Conservation (phyloP, 2,797 vertebrate genomes). For the Scleropages formosus region DNA sequence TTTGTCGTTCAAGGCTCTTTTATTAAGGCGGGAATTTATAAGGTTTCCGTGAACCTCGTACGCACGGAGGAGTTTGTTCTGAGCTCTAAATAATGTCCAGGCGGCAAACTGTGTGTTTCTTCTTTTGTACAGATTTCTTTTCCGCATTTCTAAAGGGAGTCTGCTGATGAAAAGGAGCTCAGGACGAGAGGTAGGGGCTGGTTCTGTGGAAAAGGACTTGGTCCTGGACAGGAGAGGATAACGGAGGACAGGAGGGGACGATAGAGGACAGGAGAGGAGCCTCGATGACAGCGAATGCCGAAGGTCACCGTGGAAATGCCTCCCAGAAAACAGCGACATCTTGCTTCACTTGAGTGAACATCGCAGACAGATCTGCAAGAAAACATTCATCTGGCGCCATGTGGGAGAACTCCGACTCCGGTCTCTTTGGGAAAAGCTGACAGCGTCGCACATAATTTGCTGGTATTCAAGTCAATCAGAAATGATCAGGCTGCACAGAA, state of each 20-base stretch:
- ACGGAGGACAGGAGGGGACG: neutral
- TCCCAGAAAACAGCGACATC: conserved; percentile 1
- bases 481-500: too few relatives aligned
- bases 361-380: neutral
- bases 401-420: neutral
- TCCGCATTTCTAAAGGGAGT: conserved; percentile 6
- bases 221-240: neutral
- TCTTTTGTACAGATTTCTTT: neutral
- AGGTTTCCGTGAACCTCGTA: neutral
- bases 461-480: neutral
- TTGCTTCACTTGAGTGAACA: conserved; percentile 12
- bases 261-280: neutral
- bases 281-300: conserved; percentile 14
- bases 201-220: neutral
- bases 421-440: neutral
- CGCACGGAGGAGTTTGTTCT: neutral
- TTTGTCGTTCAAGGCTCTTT: neutral
- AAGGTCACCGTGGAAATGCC: conserved; percentile 10
- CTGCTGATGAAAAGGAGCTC: neutral
- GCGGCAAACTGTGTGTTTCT: neutral
- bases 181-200: conserved; percentile 2
- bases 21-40: neutral
- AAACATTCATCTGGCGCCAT: neutral
- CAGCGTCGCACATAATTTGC: neutral
- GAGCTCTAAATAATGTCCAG: neutral